These are phyloP conservation scores for Muscidifurax raptorellus DNA, from an alignment of 1,140 invertebrate species.

Conservation along the genomic window DNA sequence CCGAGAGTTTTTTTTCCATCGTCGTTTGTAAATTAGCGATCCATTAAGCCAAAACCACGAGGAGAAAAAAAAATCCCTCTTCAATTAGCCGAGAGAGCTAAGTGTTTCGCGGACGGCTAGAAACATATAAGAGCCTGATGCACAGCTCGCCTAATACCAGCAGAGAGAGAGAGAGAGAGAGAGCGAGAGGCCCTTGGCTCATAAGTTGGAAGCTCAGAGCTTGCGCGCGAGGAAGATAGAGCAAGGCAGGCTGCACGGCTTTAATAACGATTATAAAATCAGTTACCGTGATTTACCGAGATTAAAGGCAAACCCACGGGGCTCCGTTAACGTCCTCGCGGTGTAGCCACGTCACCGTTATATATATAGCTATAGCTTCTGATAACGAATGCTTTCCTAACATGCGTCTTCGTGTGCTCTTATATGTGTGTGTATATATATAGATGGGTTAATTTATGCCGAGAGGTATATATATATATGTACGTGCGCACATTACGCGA, in stretches of 20 bases:
- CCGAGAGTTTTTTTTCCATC: too few relatives aligned
- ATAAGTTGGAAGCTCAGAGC: constrained; percentile 5
- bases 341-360: neutral
- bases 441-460: neutral
- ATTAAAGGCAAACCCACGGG: constrained; percentile 55
- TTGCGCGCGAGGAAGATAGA: neutral
- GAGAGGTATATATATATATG: constrained; percentile 37
- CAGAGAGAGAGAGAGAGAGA: neutral
- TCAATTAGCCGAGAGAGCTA: too few relatives aligned
- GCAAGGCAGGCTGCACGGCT: constrained; percentile 7
- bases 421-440: too few relatives aligned
- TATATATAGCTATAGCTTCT: too few relatives aligned
- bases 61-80: too few relatives aligned
- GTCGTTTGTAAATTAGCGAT: too few relatives aligned
- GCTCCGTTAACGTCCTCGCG: constrained; percentile 26
- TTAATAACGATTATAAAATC: constrained; percentile 62
- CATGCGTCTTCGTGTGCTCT: constrained; percentile 32
- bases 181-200: neutral
- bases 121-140: neutral
- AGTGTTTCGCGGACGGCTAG: neutral
- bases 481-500: constrained; percentile 33
- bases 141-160: neutral
- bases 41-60: too few relatives aligned
- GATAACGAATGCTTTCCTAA: constrained; percentile 54
- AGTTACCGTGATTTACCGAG: constrained; percentile 56